Evolutionary conservation across 2,888 invertebrate genomes (phyloP).

Genomic region (Drosophila pseudotakahashii): DNA sequence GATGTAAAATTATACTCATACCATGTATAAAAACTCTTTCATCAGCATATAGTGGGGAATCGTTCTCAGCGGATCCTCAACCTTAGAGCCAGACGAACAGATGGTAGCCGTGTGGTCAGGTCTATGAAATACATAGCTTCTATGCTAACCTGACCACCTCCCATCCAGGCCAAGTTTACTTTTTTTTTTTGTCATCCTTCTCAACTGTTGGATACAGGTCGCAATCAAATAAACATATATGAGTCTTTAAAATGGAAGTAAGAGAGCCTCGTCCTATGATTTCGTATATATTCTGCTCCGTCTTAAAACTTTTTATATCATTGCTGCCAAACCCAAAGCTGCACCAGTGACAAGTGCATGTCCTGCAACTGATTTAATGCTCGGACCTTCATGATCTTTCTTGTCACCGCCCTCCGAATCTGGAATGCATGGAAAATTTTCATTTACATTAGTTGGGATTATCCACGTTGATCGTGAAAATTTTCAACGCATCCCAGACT

Average conservation of each 20-base stretch:
- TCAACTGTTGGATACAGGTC: conserved; percentile 10
- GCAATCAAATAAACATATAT: not conserved
- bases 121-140: not conserved
- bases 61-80: conserved; percentile 5
- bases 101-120: conserved; percentile 1
- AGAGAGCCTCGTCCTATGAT: not conserved
- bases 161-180: not conserved
- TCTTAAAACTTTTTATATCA: not conserved
- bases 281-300: not conserved
- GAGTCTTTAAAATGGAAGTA: not conserved
- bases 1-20: not conserved
- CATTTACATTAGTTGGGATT: conserved; percentile 6
- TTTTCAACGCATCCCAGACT: conserved; percentile 58
- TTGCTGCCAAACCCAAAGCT: not conserved
- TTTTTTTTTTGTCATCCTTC: conserved; percentile 5
- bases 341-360: not conserved
- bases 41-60: not conserved
- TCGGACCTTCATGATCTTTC: not conserved
- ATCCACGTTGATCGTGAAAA: conserved; percentile 10
- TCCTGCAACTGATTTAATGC: not conserved
- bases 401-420: not conserved
- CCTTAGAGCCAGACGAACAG: not conserved
- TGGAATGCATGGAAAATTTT: conserved; percentile 51
- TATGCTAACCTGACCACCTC: not conserved
- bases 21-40: not conserved